Evolutionary conservation across 1,140 invertebrate species (phyloP).

Genomic region (Nephila pilipes): DNA sequence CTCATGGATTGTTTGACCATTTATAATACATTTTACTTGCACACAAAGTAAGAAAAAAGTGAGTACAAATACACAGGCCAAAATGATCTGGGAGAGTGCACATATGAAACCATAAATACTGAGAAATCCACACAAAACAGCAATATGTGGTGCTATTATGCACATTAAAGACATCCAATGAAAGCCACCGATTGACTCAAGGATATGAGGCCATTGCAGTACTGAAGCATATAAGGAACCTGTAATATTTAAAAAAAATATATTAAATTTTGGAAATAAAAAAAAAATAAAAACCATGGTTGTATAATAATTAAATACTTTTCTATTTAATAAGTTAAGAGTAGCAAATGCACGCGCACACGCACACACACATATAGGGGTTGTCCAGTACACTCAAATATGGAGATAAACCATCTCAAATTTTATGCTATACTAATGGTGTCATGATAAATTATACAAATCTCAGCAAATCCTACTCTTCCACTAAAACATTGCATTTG

Average conservation of each 20-base stretch:
- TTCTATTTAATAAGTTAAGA: too few species aligned
- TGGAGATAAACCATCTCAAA: too few species aligned
- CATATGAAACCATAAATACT: conserved; percentile 75
- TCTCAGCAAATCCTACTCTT: too few species aligned
- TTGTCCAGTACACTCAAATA: too few species aligned
- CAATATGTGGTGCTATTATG: conserved; percentile 78
- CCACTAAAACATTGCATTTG: too few species aligned
- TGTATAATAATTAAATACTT: too few species aligned
- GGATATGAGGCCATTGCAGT: conserved; percentile 66
- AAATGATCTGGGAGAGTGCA: conserved; percentile 72
- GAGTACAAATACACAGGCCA: conserved; percentile 32
- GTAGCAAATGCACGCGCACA: too few species aligned
- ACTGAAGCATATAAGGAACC: conserved; percentile 71
- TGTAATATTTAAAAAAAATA: conserved; percentile 15
- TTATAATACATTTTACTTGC: conserved; percentile 66
- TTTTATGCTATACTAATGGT: too few species aligned
- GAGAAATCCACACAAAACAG: conserved; percentile 74
- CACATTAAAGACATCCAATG: conserved; percentile 47
- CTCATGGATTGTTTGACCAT: conserved; percentile 77
- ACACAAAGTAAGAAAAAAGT: conserved; percentile 55
- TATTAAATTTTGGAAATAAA: background rate
- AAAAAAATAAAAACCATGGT: too few species aligned
- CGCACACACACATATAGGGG: too few species aligned
- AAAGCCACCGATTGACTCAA: conserved; percentile 76
- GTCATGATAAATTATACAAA: too few species aligned